Evolutionary conservation across 2,113 vertebrate species (phyloP), one percentile per base, ranked within the genome.

Genomic region (Chrysochloris asiatica): DNA sequence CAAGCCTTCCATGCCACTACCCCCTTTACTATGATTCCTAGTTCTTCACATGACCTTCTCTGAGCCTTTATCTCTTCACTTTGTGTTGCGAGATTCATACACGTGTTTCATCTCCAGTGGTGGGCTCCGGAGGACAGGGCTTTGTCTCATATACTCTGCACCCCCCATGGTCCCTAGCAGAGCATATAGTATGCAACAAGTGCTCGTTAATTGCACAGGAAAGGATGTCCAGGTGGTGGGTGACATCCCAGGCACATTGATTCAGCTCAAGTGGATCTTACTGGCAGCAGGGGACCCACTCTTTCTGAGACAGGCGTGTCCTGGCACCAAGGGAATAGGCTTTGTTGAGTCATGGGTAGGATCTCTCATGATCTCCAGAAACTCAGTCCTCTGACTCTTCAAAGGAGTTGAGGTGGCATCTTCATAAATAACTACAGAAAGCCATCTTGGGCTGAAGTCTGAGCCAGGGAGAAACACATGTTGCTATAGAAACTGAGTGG

Each of bases 131-230:
- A 67, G 41, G 30, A 59, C 1, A 21, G 9, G 22, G 2, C 33
- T 54, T 17, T 33, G 4, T 22, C 16, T n/a, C 14, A 3, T 59
- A 19, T 21, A 33, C 36, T 14, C 67, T 26, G 33, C 8, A 12
- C n/a, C n/a, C n/a, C n/a, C 4, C 1, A 0, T 7, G 65, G 9
- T 9, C 45, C 24, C 54, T 0, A 21, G 48, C 8, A 4, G 24
- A 19, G 65, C 28, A 38, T 26, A 26, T 2, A 28, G 30, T 7
- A 12, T 8, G 2, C 6, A 63, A 13, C 9, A 41, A 8, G 13
- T 17, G 30, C 24, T 59, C 26, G 13, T 26, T 43, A 65, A 19
- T 14, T 2, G 0, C 7, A 38, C 48, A 12, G 3, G 1, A 38
- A 21, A 56, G 41, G 16, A 5, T 10, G 10, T 33, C n/a, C 41